Conservation (phyloP, 2,888 invertebrate genomes). For the Blera fallax region DNA sequence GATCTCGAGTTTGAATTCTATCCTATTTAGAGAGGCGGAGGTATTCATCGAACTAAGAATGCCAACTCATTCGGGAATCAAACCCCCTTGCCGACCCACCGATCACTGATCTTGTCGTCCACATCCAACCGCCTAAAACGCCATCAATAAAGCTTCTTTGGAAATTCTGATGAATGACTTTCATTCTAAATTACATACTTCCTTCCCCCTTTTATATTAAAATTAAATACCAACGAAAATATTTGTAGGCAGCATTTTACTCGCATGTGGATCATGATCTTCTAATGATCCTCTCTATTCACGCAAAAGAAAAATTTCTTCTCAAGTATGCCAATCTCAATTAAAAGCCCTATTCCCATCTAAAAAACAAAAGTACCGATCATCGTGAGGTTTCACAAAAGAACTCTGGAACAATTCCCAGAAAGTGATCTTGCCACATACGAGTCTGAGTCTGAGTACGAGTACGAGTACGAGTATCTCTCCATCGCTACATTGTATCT, state of each 20-base stretch:
- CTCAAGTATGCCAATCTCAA: slow-evolving; percentile 44
- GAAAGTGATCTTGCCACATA: slow-evolving; percentile 24
- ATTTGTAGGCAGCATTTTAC: background rate
- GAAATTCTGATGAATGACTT: background rate
- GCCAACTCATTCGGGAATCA: no score
- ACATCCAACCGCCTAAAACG: background rate
- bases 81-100: background rate
- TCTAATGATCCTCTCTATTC: background rate
- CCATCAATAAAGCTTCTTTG: background rate
- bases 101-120: background rate
- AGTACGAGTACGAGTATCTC: background rate
- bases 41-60: no score
- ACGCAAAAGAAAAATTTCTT: slow-evolving; percentile 28
- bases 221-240: background rate
- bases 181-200: background rate
- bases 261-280: background rate
- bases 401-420: slow-evolving; percentile 12
- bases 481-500: slow-evolving; percentile 7
- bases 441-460: no score
- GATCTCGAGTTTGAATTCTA: no score
- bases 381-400: background rate
- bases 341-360: background rate
- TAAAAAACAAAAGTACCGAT: slow-evolving; percentile 6
- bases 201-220: background rate
- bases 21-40: no score